Conservation (phyloP, 2,113 vertebrate genomes). For the Sprattus sprattus region DNA sequence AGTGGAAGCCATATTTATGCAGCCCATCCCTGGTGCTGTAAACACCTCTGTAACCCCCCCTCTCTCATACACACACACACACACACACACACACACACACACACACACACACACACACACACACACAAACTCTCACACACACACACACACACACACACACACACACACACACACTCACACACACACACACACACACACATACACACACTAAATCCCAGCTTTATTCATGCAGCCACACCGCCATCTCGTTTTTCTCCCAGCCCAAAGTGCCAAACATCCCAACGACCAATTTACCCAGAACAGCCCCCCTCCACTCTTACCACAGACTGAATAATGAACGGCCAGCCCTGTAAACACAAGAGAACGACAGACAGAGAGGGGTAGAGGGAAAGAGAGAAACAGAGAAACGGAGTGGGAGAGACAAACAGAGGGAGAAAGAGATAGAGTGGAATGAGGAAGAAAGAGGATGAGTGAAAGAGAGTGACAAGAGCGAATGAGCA, state of each 20-base stretch:
- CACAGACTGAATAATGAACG: not conserved
- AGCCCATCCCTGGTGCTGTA: constrained; percentile 50
- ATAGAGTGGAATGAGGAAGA: not conserved
- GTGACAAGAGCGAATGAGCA: not conserved
- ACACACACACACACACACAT: constrained; percentile 33
- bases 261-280: constrained; percentile 1
- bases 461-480: constrained; percentile 23
- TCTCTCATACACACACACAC: not conserved
- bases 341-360: not conserved
- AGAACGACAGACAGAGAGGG: not conserved
- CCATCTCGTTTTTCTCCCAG: not conserved
- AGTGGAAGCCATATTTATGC: constrained; percentile 43
- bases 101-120: constrained; percentile 24
- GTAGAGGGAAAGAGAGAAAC: not conserved
- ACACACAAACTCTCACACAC: too few relatives aligned
- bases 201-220: constrained; percentile 11
- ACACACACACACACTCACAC: not conserved
- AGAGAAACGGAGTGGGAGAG: too few relatives aligned
- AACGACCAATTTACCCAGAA: not conserved
- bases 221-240: not conserved
- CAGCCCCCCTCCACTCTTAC: not conserved
- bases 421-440: not conserved
- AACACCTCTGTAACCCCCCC: constrained; percentile 46
- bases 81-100: constrained; percentile 25
- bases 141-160: too few relatives aligned